phyloP scores from a whole-genome alignment of 2,113 vertebrate species.

The Orycteropus afer region DNA sequence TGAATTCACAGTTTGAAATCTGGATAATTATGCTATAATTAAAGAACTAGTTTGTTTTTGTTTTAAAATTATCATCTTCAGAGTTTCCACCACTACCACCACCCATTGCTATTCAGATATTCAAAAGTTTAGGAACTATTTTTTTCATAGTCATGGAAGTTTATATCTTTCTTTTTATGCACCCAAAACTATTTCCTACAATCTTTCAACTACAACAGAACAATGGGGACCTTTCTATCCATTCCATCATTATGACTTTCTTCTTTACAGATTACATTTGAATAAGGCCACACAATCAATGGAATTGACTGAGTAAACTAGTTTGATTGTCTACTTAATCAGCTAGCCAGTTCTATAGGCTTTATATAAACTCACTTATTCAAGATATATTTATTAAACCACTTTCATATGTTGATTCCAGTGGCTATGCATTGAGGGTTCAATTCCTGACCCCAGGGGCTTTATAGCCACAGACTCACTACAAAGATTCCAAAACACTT shows the following conservation, averaged over 20 bases:
- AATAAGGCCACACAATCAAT: not conserved
- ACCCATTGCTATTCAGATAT: slow-evolving; percentile 59
- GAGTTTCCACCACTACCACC: slow-evolving; percentile 62
- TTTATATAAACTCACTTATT: not conserved
- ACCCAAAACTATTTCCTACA: not conserved
- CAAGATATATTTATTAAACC: not conserved
- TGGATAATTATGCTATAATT: slow-evolving; percentile 77
- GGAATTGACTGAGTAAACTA: not conserved
- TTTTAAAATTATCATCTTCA: slow-evolving; percentile 79
- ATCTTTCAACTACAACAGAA: not conserved
- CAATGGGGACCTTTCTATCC: not conserved
- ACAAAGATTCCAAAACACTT: not conserved
- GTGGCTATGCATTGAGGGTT: not conserved
- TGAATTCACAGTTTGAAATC: slow-evolving; percentile 79
- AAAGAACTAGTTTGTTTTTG: slow-evolving; percentile 77
- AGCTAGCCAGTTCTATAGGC: not conserved
- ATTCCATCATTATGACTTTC: not conserved
- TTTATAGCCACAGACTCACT: not conserved
- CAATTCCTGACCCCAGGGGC: not conserved
- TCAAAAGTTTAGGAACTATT: slow-evolving; percentile 53
- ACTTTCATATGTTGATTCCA: not conserved
- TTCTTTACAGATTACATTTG: not conserved
- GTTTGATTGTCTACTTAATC: not conserved
- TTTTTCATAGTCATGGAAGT: slow-evolving; percentile 24
- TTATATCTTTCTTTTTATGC: not conserved